Conservation (phyloP, 2,113 vertebrate species). For the Corynorhinus townsendii region DNA sequence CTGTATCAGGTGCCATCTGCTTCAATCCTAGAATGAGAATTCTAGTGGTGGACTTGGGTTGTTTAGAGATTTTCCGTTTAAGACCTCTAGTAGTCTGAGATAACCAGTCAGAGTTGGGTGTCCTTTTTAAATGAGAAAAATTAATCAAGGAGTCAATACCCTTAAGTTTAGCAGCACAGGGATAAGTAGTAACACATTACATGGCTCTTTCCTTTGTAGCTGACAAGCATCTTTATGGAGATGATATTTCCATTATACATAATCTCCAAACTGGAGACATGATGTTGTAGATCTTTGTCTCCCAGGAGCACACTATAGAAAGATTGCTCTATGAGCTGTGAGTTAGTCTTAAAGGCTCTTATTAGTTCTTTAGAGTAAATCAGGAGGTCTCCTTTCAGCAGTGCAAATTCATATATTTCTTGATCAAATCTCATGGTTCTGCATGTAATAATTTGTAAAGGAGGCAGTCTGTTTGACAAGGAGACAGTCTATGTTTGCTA, state of each 20-base stretch:
- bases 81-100: background rate
- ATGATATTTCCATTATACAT: background rate
- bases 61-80: background rate
- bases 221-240: background rate
- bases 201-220: background rate
- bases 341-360: background rate
- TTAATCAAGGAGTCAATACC: background rate
- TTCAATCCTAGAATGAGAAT: background rate
- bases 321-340: background rate
- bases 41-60: background rate
- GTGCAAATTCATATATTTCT: background rate
- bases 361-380: background rate
- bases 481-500: background rate
- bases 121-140: background rate
- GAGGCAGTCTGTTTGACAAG: background rate
- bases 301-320: background rate
- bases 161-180: background rate
- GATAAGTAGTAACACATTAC: background rate
- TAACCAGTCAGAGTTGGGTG: background rate
- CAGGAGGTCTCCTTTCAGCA: background rate
- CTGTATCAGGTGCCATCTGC: background rate
- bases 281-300: background rate
- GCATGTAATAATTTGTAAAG: background rate
- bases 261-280: background rate
- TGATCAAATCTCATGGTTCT: background rate